phyloP scores from a whole-genome alignment of 2,113 vertebrate genomes.

The Eulacestoma nigropectus region DNA sequence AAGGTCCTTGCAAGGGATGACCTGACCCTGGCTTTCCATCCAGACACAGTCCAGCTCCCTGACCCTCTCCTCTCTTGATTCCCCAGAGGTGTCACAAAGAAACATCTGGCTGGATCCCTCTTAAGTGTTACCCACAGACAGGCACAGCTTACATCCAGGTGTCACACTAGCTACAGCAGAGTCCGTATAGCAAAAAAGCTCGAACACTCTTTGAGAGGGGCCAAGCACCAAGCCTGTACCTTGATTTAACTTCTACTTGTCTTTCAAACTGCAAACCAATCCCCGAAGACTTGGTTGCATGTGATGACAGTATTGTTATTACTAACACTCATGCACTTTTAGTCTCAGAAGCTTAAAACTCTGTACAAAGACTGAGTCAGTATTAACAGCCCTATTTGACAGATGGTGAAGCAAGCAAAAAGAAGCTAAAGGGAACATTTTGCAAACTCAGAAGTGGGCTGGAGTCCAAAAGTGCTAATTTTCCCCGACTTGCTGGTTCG shows the following conservation, averaged over 20 bases:
- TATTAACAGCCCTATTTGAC: slow-evolving; percentile 25
- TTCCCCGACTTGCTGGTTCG: neutral
- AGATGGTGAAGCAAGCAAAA: slow-evolving; percentile 42
- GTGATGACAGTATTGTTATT: neutral
- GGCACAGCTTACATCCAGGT: neutral
- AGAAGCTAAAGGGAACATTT: slow-evolving; percentile 19
- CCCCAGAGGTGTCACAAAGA: neutral
- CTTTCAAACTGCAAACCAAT: neutral
- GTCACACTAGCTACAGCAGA: neutral
- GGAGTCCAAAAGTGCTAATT: slow-evolving; percentile 30
- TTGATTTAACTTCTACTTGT: neutral
- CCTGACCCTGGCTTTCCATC: neutral
- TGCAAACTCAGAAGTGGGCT: slow-evolving; percentile 40
- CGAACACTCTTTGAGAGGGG: fast-evolving
- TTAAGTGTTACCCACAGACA: neutral
- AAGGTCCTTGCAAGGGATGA: neutral
- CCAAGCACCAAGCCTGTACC: neutral
- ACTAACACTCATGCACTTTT: neutral
- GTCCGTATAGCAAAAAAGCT: fast-evolving
- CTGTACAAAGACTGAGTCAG: slow-evolving; percentile 1
- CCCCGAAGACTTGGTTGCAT: neutral
- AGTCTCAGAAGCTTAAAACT: slow-evolving; percentile 15
- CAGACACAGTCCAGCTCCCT: neutral
- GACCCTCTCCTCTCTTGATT: neutral
- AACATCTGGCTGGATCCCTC: neutral